Evolutionary conservation across 2,888 invertebrate genomes (phyloP), one percentile per base, ranked within the genome.

Genomic region (Trachelus stipa): DNA sequence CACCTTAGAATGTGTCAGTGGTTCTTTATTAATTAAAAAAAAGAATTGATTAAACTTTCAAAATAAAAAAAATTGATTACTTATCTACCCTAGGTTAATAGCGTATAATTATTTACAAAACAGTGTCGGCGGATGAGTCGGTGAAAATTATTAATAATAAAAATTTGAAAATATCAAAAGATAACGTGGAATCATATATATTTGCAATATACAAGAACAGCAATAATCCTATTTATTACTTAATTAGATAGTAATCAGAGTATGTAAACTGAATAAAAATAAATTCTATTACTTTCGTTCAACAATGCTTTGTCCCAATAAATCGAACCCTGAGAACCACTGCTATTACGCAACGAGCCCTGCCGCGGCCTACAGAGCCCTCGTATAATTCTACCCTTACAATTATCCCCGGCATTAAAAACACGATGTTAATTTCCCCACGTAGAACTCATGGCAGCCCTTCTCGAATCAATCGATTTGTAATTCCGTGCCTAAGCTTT

Each of bases 311-410:
- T 40, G 40, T 40, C 40, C 40, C 15, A 40, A 40, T 40, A 40
- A 40, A 40, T 40, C 15, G 40, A 15, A 40, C 4, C 15, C 6
- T 83, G 82, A 83, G 83, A 83, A 83, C 71, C 83, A 68, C 82
- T 83, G 83, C 79, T 75, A 77, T 83, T 81, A 77, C 81, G 78
- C 77, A 82, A 82, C 83, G 85, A 84, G 85, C 87, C 88, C 86
- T 77, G 82, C 84, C 82, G 81, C 81, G 84, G 80, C 78, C 81
- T 80, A 80, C 82, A 79, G 83, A 86, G 84, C 87, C 87, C 89
- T 89, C 88, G 88, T 89, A 89, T 91, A 90, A 90, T 91, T 89
- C 88, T 89, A 91, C 91, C 91, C 90, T 91, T 89, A 90, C 91
- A 91, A 91, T 91, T 90, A 91, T 90, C 88, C 90, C 88, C 85